Evolutionary conservation across 2,797 vertebrate genomes (phyloP).

Genomic region (Eulemur albifrons): DNA sequence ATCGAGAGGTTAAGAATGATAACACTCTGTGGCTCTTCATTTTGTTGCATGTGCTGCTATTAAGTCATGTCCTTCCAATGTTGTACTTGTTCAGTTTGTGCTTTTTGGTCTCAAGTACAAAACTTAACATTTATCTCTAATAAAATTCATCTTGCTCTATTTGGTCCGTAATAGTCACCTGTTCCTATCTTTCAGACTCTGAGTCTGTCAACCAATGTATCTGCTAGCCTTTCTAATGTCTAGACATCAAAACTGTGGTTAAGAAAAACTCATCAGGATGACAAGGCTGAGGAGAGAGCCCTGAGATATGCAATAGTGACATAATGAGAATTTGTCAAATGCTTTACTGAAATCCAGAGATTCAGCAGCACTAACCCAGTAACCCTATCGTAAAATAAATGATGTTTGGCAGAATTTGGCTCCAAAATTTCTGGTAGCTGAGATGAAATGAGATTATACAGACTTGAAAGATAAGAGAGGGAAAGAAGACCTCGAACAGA

Average conservation of each 20-base stretch:
- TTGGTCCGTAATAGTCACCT: background rate
- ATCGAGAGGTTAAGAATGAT: background rate
- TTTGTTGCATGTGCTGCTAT: background rate
- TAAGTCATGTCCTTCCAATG: background rate
- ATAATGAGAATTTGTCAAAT: background rate
- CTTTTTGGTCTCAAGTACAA: background rate
- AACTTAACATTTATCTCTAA: background rate
- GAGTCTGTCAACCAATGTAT: background rate
- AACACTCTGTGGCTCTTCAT: background rate
- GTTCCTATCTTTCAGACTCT: background rate
- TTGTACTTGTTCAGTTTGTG: background rate
- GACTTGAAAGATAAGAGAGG: background rate
- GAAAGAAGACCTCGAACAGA: background rate
- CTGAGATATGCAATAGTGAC: background rate
- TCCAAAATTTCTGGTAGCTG: background rate
- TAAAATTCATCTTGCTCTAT: slow-evolving; percentile 12
- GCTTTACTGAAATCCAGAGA: background rate
- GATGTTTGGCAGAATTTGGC: background rate
- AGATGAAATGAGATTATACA: background rate
- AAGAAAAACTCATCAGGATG: background rate
- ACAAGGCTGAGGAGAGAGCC: background rate
- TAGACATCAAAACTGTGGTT: background rate
- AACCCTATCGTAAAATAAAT: background rate
- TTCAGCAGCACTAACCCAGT: background rate
- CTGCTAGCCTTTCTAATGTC: background rate